Evolutionary conservation across 2,888 invertebrate species (phyloP).

Genomic region (Diarsia mendica): DNA sequence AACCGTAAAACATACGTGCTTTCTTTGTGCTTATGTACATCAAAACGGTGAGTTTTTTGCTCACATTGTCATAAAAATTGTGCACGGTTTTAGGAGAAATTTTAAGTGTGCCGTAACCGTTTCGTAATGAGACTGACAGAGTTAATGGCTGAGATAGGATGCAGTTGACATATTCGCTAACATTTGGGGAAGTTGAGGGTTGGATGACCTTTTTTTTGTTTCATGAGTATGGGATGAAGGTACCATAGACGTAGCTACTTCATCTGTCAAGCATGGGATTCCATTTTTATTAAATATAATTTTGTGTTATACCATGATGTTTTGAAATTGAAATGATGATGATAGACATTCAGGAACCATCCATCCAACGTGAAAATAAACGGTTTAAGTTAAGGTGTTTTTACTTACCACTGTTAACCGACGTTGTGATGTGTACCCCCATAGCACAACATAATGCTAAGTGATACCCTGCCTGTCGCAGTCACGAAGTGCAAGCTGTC

Average conservation of each 20-base stretch:
- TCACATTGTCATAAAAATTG: slow-evolving; percentile 43
- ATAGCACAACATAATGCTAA: too few relatives aligned
- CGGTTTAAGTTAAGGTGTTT: background rate
- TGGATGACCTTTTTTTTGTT: slow-evolving; percentile 29
- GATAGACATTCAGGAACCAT: background rate
- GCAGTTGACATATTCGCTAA: slow-evolving; percentile 55
- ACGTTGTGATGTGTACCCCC: too few relatives aligned
- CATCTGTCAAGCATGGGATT: background rate
- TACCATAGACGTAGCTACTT: background rate
- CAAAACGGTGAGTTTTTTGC: slow-evolving; percentile 69
- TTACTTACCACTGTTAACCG: background rate
- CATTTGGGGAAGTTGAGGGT: slow-evolving; percentile 17
- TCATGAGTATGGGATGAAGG: background rate
- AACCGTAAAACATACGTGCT: slow-evolving; percentile 78
- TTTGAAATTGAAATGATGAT: background rate
- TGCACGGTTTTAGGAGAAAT: slow-evolving; percentile 38
- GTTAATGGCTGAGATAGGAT: slow-evolving; percentile 53
- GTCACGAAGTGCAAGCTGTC: too few relatives aligned
- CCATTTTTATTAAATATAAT: background rate
- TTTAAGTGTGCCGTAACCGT: slow-evolving; percentile 31
- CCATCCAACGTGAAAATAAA: background rate
- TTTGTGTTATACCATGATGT: background rate
- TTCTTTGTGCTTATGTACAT: slow-evolving; percentile 76
- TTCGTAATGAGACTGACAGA: slow-evolving; percentile 46
- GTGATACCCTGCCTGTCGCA: too few relatives aligned